phyloP scores from a whole-genome alignment of 2,797 vertebrate genomes.

The Spinus olivaceus region DNA sequence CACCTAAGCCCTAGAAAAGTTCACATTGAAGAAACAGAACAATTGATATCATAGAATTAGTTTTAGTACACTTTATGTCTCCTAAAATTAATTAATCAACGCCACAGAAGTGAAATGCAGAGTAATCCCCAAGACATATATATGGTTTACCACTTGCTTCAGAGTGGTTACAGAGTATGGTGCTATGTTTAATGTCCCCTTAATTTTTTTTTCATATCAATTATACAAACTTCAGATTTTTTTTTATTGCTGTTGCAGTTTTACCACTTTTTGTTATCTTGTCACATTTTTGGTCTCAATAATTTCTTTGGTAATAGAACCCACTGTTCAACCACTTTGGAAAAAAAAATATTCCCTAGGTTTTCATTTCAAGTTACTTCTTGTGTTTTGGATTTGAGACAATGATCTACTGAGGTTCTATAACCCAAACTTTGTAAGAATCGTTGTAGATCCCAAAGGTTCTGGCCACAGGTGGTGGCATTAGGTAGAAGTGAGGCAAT shows the following conservation, averaged over 20 bases:
- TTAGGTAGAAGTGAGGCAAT: not conserved
- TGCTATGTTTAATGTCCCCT: not conserved
- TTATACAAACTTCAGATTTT: not conserved
- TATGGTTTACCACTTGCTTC: not conserved
- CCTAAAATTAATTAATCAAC: not conserved
- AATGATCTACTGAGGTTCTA: not conserved
- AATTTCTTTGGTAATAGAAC: not conserved
- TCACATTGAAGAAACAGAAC: not conserved
- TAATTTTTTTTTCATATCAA: not conserved
- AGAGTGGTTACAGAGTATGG: not conserved
- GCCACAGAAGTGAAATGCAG: not conserved
- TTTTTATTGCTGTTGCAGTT: not conserved
- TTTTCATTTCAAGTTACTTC: not conserved
- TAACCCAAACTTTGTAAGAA: accelerated
- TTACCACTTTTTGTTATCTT: not conserved
- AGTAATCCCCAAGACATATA: not conserved
- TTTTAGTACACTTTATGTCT: not conserved
- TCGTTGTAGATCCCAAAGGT: not conserved
- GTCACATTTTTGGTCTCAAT: not conserved
- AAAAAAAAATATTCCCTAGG: not conserved
- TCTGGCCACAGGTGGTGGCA: not conserved
- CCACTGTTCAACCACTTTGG: not conserved
- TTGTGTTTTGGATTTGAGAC: not conserved
- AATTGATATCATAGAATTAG: accelerated
- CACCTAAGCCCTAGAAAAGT: not conserved